Percentiles rank a stretch among this genome's conserved stretches.
These are phyloP conservation scores for Panonychus citri DNA, from an alignment of 1,140 invertebrate species.

Conservation along the genomic window DNA sequence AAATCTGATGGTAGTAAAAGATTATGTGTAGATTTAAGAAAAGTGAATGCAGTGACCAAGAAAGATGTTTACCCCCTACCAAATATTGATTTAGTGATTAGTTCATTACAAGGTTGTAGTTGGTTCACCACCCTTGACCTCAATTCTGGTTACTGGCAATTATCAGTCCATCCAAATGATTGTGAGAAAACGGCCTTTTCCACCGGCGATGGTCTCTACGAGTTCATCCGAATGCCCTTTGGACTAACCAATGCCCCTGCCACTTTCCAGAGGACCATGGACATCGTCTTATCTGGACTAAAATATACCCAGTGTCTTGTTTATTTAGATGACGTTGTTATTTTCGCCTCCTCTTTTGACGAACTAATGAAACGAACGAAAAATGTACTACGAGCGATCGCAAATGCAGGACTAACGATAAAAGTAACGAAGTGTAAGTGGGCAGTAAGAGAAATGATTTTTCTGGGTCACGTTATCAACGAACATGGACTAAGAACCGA, in stretches of 20 bases:
- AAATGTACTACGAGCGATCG: constrained; percentile 3
- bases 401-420: constrained; percentile 9
- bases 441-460: constrained; percentile 5
- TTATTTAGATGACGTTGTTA: constrained; percentile 8
- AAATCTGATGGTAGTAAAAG: constrained; percentile 9
- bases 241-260: constrained; percentile 11
- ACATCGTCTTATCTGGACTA: constrained; percentile 2
- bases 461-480: constrained; percentile 17
- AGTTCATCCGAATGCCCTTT: constrained; percentile 13
- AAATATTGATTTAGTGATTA: constrained; percentile 18
- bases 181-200: constrained; percentile 7
- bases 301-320: neutral
- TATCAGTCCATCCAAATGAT: neutral
- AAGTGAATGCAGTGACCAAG: constrained; percentile 19
- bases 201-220: constrained; percentile 5
- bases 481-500: constrained; percentile 19
- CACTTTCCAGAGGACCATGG: constrained; percentile 15
- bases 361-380: constrained; percentile 7
- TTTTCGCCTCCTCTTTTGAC: constrained; percentile 9
- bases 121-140: constrained; percentile 5
- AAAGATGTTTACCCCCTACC: constrained; percentile 22
- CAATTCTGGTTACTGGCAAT: constrained; percentile 5
- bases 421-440: constrained; percentile 14
- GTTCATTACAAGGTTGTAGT: constrained; percentile 9
- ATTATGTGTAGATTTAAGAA: constrained; percentile 24